Evolutionary conservation across 2,888 invertebrate species (phyloP), one percentile per base, ranked within the genome.

Genomic region (Lasioglossum oenotherae): DNA sequence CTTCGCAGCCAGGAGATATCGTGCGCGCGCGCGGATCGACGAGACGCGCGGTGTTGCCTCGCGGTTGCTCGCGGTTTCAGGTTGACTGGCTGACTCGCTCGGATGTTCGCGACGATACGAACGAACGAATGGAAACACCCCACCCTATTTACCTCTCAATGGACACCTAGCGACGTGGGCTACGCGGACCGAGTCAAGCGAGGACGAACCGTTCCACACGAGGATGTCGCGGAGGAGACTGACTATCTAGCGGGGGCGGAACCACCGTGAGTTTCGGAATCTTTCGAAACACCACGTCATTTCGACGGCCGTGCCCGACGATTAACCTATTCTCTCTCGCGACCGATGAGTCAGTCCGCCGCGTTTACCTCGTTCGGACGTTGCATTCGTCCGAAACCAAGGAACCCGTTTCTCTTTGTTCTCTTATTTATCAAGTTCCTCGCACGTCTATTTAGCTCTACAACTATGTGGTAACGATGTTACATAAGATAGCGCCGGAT

Each of bases 1-100:
- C 46, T 10, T 23, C n/a, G 81, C 76, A 82, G 87, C 77, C 80
- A 60, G 12, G 27, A 12, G 12, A 53, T 79, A 46, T 49, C 67
- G 84, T 53, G 49, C 46, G 57, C 81, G 84, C 60, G 49, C 46
- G 57, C 81, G 78, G 77, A 81, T 75, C 77, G 67, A 71, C 74
- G 79, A 82, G 74, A 53, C 79, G 69, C 87, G 64, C 85, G 75
- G 71, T 5, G 60, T 27, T 14, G 27, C 80, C 74, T 89, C 89
- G 87, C 89, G 85, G 53, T 83, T 83, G 89, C 87, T 92, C 92
- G 93, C 93, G 93, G 94, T 94, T 94, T 93, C 92, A 92, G 92
- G 92, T 94, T 93, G 94, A 94, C 94, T 94, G 94, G 92, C 86
- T 82, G 64, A 71, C 69, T 76, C 90, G 74, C 81, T 69, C 88